Base-by-base conservation (phyloP, 2,888 invertebrate genomes). In the Ornithoptera alexandrae region DNA sequence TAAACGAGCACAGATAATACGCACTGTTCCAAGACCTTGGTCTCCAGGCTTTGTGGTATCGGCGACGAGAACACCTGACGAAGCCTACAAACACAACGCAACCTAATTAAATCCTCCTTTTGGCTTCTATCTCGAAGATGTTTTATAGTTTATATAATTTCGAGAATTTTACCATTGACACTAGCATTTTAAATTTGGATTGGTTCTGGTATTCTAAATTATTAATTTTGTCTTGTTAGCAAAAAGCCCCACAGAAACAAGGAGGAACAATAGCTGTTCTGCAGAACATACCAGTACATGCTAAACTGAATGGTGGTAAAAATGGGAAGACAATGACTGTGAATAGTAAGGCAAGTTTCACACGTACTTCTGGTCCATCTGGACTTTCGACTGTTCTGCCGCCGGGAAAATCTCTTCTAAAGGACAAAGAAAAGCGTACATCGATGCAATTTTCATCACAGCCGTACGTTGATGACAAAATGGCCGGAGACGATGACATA, bases 401-500 rank as follows among this genome's bases (percentile, higher is more conserved):
- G 1, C 83, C 90, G 62, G 94, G 92, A 74, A 94, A 95, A 85
- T 94, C 96, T 15, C 88, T 95, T 50, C 91, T 94, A 75, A 96
- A 95, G 89, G 97, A 97, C 77, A 96, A 96, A 82, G 96, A 96
- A 79, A 97, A 96, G 86, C 95, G 95, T 80, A 88, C 93, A 0
- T 72, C 83, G 0, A 76, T 78, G 42, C 85, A 84, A 73, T 87
- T 80, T 75, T 76, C 76, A 76, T 85, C 83, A 74, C 90, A 81
- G 69, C 83, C 85, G 18, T 90, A 83, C 72, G 85, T 78, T 0
- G 90, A 93, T 82, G 93, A 92, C 85, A 93, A 91, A 84, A 93
- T 90, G 90, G 94, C 94, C 73, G 97, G 97, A 60, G 98, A 98
- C 81, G 98, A 98, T 84, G 98, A 99, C 86, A 98, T 99, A 81